These are phyloP conservation scores for Herpailurus yagouaroundi DNA, from an alignment of 2,113 vertebrate species.

Conservation along the genomic window DNA sequence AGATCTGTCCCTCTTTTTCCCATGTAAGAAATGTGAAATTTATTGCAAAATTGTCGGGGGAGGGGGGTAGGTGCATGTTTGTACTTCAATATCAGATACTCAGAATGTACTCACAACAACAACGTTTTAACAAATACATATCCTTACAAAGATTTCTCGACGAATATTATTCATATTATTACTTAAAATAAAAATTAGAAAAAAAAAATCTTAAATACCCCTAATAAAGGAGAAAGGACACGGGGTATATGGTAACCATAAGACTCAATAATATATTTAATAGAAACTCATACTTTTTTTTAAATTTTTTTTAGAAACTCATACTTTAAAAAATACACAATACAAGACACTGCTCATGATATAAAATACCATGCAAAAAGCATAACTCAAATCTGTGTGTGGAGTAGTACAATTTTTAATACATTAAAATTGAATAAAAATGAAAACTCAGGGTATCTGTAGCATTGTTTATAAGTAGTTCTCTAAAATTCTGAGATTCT, in stretches of 20 bases:
- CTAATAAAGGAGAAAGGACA: not conserved
- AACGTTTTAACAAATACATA: not conserved
- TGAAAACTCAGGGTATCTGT: not conserved
- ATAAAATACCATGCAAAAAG: not conserved
- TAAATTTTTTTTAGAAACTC: not conserved
- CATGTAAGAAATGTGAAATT: not conserved
- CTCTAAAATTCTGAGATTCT: not conserved
- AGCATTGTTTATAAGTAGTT: not conserved
- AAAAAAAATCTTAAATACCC: not conserved
- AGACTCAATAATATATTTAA: not conserved
- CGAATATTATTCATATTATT: not conserved
- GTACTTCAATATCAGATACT: not conserved
- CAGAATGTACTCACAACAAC: not conserved
- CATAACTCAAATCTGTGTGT: not conserved
- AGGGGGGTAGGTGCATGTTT: not conserved
- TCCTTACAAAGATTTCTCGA: not conserved
- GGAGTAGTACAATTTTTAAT: not conserved
- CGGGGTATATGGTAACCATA: not conserved
- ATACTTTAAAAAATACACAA: not conserved
- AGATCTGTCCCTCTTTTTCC: not conserved
- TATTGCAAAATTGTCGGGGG: not conserved
- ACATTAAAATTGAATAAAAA: not conserved
- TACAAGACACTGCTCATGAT: not conserved
- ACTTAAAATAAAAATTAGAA: not conserved
- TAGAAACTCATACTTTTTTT: not conserved